phyloP scores from a whole-genome alignment of 35 echinoderm and acorn worm species.

The Apostichopus parvimensis region DNA sequence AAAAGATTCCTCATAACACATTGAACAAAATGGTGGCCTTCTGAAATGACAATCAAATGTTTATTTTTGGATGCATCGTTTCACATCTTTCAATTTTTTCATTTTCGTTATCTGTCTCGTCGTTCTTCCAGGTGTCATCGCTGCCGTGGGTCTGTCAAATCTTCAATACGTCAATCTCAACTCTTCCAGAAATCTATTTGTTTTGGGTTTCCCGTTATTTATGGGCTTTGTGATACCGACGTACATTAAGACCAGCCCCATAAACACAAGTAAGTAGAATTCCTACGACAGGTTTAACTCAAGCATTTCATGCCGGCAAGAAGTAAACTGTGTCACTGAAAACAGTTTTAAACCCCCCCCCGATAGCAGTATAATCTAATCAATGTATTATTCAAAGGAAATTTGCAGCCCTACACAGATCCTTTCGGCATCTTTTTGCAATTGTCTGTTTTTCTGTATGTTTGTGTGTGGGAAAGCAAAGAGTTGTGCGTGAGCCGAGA shows the following conservation, averaged over 20 bases:
- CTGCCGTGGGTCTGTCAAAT: conserved; percentile 88
- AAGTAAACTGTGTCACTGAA: no score
- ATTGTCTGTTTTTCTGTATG: no score
- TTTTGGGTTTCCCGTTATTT: conserved; percentile 77
- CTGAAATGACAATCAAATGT: neutral
- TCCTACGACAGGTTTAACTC: no score
- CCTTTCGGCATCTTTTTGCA: no score
- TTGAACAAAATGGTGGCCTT: neutral
- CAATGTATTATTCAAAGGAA: no score
- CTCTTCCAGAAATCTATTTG: conserved; percentile 87
- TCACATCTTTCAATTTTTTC: neutral
- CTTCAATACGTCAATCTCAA: conserved; percentile 91
- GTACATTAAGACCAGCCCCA: conserved; percentile 52
- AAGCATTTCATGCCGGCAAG: no score
- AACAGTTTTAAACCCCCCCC: no score
- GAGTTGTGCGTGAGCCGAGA: no score
- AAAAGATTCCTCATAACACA: no score
- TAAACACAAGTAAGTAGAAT: conserved; percentile 74
- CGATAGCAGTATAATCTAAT: no score
- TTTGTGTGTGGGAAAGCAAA: no score
- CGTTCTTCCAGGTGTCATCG: conserved; percentile 73
- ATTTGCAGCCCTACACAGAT: no score
- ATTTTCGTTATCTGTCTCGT: neutral
- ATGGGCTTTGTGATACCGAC: conserved; percentile 78
- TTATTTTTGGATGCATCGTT: neutral